A percentile compares a stretch with the other conserved stretches of the same genome.
Conservation (phyloP, 2,113 vertebrate genomes). For the Callithrix jacchus region DNA sequence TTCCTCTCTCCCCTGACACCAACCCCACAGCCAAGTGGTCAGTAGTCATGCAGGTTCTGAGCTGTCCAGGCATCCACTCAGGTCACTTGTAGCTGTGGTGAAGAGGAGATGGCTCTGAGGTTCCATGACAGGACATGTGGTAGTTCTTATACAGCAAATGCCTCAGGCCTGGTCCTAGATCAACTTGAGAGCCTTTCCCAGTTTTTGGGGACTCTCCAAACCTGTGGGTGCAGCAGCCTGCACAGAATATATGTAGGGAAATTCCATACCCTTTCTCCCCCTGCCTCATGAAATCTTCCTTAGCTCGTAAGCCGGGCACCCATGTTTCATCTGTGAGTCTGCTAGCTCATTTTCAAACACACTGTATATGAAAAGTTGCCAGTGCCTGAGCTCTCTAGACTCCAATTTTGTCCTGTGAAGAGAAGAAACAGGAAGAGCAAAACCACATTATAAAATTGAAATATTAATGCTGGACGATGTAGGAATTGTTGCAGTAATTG, state of each 20-base stretch:
- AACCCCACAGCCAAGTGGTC: fast-evolving
- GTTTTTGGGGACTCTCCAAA: too few species aligned
- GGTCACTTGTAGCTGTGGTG: too few species aligned
- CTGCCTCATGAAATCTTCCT: background rate
- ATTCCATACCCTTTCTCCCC: background rate
- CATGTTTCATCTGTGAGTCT: background rate
- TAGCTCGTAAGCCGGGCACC: background rate
- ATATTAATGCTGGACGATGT: fast-evolving
- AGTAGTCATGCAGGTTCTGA: background rate
- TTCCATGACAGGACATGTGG: background rate
- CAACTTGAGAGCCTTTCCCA: background rate
- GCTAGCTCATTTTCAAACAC: background rate
- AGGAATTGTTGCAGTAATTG: background rate
- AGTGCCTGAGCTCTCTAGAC: background rate
- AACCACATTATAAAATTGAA: background rate
- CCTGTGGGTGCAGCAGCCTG: background rate
- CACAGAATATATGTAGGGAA: too few species aligned
- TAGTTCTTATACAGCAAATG: background rate
- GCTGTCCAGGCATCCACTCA: background rate
- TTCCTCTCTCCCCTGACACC: too few species aligned
- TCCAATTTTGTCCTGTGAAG: background rate
- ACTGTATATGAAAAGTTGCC: background rate
- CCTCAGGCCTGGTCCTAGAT: too few species aligned
- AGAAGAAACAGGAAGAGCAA: background rate
- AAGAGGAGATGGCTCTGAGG: background rate